Conservation (phyloP, 2,888 invertebrate species). For the Polydesmus complanatus region DNA sequence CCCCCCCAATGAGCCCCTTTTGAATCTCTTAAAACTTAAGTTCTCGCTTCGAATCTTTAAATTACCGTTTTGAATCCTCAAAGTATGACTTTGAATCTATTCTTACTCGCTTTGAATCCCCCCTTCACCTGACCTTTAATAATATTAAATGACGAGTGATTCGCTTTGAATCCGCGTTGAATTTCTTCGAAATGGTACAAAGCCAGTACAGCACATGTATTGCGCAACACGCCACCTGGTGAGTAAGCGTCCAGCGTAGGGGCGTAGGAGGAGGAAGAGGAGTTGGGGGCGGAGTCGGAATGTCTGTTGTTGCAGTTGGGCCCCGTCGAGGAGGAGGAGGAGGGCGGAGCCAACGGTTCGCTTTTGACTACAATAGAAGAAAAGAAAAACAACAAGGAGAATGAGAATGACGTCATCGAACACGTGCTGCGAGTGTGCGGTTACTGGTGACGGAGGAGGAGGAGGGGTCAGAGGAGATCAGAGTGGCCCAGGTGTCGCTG, state of each 20-base stretch:
- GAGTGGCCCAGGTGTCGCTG: constrained; percentile 1
- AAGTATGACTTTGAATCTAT: too few species aligned
- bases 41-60: too few species aligned
- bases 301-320: background rate
- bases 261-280: background rate
- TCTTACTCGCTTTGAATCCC: too few species aligned
- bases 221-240: background rate
- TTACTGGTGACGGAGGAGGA: background rate
- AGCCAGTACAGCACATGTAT: too few species aligned
- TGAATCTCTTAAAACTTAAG: too few species aligned
- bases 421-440: background rate
- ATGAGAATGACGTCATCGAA: background rate
- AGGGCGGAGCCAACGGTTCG: too few species aligned
- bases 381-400: background rate
- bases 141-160: too few species aligned
- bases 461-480: background rate
- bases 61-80: too few species aligned
- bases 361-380: background rate
- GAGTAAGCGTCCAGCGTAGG: background rate
- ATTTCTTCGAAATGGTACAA: too few species aligned
- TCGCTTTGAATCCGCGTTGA: too few species aligned
- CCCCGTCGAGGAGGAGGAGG: background rate
- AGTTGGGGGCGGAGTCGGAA: background rate
- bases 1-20: too few species aligned
- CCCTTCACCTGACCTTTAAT: too few species aligned